Evolutionary conservation across 2,797 vertebrate genomes (phyloP).

Genomic region (Darevskia mixta): DNA sequence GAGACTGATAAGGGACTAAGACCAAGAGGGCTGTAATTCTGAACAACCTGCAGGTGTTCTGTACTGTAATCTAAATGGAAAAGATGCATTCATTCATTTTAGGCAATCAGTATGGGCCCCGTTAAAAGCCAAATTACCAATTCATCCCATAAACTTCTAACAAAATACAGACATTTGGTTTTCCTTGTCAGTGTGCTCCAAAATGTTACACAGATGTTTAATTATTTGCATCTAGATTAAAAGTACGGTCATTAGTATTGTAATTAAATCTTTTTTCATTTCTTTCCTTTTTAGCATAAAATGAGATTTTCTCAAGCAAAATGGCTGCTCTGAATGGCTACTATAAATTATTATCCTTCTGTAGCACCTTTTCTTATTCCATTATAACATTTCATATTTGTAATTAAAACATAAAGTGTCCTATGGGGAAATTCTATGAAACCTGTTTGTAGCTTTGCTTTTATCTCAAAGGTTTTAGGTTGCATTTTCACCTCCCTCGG

Average conservation of each 20-base stretch:
- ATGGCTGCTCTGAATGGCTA: not conserved
- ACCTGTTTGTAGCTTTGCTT: not conserved
- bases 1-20: not conserved
- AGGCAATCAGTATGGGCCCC: not conserved
- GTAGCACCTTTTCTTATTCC: too few species aligned
- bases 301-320: not conserved
- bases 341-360: constrained; percentile 21
- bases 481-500: not conserved
- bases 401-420: not conserved
- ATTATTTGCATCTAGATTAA: not conserved
- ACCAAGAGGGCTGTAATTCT: not conserved
- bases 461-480: not conserved
- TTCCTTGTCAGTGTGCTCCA: not conserved
- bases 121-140: not conserved
- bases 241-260: not conserved
- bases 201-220: constrained; percentile 11
- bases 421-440: not conserved
- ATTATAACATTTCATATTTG: not conserved
- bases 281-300: not conserved
- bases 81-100: not conserved
- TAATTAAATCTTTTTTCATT: constrained; percentile 7
- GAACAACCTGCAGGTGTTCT: constrained; percentile 14
- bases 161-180: constrained; percentile 9
- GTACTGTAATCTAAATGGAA: not conserved
- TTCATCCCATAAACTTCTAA: not conserved